Base-by-base conservation (phyloP, 2,888 invertebrate species). In the Trichopria drosophilae region DNA sequence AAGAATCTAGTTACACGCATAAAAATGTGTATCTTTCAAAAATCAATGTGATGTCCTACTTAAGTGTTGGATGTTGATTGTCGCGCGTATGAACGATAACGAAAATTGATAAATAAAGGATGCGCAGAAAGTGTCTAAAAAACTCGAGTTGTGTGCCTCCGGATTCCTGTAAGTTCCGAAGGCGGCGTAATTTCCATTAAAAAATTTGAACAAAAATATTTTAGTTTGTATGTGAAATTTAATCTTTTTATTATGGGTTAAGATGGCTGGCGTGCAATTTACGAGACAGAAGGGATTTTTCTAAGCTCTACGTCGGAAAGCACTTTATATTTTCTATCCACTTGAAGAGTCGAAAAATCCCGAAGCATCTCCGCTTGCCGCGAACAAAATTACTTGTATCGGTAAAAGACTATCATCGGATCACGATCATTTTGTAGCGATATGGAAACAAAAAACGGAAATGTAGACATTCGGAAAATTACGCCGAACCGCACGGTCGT, bases 11-110 rank as follows among this genome's bases (percentile, higher is more conserved):
- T 12, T 24, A n/a, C 18, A 22, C 19, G 32, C n/a, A 45, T 35
- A 40, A 50, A 46, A 48, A 44, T n/a, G n/a, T n/a, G 44, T 57
- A 53, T 45, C 55, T 57, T 58, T 48, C 36, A 53, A 52, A 55
- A 64, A 61, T 67, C 40, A 55, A 63, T 67, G 66, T 67, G 64
- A 66, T 63, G 64, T 68, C 53, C 51, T 34, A 40, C 54, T 45
- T 68, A 60, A 51, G 53, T 68, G 63, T 69, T 67, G 62, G 60
- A 57, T 69, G 63, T 68, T 68, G 60, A 61, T 57, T 54, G 62
- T 64, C 55, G 58, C 59, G 45, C 58, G 53, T 51, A 46, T 34
- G 18, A 23, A 39, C 15, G 55, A 55, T 41, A 53, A 42, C 47
- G 32, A 44, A 34, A 55, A 45, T 50, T 15, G 39, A 13, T 13